Evolutionary conservation across 2,113 vertebrate species (phyloP), one percentile per base, ranked within the genome.

Genomic region (Malurus elegans): DNA sequence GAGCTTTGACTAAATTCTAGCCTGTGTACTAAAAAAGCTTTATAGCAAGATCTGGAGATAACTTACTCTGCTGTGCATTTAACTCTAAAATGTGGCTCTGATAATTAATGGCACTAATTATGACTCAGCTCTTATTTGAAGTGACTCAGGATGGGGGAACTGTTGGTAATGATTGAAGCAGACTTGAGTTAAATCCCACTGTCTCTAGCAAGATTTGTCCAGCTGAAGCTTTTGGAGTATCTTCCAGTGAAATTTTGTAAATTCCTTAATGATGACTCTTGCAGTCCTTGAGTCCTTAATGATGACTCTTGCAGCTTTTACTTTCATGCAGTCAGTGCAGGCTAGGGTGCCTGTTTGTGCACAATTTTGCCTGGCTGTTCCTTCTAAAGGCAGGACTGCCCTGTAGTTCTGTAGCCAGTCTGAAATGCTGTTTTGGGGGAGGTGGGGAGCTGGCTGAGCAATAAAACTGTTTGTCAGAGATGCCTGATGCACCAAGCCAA

Each of bases 21-120:
- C 48, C 70, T 79, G 28, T 87, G 9, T 74, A 83, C 92, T 94
- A 95, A 95, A 95, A 58, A 42, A 86, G 31, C 82, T 80, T 93
- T 84, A 28, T 66, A 74, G 56, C 38, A 71, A 90, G 38, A 78
- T 69, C 47, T 62, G 24, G 60, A 92, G 11, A 71, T 92, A 88
- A 76, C 51, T 70, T 79, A 50, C 2, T 92, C 50, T 90, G 94
- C 92, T 86, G 24, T 88, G 79, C 90, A n/a, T 61, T 95, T 90
- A 88, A 93, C 67, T 82, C 74, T 86, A 78, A 86, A 89, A 83
- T 31, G 31, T 93, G 79, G 86, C 92, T 80, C 47, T 90, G 42
- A 86, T 53, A 76, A 47, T 50, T 90, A 66, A 70, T 74, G 29
- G 48, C 75, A 86, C 82, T 96, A 94, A 96, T 50, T 72, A 36